A percentile compares a stretch with the other conserved stretches of the same genome.
Evolutionary conservation across 2,113 vertebrate species (phyloP).

Genomic region (Rissa tridactyla): DNA sequence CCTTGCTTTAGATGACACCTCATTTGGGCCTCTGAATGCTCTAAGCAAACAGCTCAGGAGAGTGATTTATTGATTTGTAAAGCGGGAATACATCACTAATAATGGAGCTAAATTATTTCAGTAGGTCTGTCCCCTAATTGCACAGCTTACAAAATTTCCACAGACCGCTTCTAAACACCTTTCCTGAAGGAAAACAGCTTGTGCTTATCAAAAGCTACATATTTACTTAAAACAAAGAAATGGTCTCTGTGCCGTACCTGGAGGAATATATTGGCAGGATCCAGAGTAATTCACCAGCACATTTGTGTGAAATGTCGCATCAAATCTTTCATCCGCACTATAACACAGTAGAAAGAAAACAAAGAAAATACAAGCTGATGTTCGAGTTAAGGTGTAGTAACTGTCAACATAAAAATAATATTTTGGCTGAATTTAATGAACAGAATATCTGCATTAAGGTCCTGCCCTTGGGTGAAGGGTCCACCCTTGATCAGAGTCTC

Average conservation of each 20-base stretch:
- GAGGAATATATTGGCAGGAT: slow-evolving; percentile 88
- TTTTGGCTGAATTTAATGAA: background rate
- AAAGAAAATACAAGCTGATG: background rate
- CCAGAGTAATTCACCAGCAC: slow-evolving; percentile 87
- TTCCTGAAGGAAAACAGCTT: background rate
- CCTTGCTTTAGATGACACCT: background rate
- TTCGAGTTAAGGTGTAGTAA: background rate
- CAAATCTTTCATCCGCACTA: slow-evolving; percentile 90
- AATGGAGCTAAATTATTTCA: background rate
- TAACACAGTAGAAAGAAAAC: slow-evolving; percentile 15
- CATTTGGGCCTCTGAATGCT: background rate
- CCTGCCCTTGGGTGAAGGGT: background rate
- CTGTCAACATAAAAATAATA: background rate
- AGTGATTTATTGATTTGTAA: background rate
- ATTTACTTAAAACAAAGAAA: background rate
- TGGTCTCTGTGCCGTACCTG: slow-evolving; percentile 74
- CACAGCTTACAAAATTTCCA: background rate
- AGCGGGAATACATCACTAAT: background rate
- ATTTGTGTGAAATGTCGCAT: slow-evolving; percentile 91
- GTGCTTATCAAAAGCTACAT: background rate
- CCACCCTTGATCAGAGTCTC: background rate
- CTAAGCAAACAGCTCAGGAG: background rate
- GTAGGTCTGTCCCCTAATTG: background rate
- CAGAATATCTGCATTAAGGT: background rate
- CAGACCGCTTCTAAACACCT: background rate